Evolutionary conservation across 1,140 invertebrate genomes (phyloP).

Genomic region (Drosophila sulfurigaster): DNA sequence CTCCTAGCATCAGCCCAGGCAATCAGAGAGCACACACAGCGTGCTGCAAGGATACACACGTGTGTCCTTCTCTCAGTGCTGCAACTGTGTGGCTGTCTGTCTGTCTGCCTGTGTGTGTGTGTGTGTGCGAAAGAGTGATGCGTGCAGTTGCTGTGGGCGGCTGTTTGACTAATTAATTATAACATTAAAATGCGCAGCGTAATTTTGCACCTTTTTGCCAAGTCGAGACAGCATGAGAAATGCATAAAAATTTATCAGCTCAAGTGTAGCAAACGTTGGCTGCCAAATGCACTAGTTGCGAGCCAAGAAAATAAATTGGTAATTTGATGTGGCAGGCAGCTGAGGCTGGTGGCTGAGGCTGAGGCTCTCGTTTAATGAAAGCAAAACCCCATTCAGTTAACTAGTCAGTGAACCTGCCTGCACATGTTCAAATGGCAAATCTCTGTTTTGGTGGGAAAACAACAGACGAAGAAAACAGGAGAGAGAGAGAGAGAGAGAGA

Average conservation of each 20-base stretch:
- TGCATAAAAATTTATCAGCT: constrained; percentile 42
- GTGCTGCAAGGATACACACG: constrained; percentile 9
- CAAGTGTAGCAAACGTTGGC: constrained; percentile 12
- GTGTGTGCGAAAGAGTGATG: constrained; percentile 4
- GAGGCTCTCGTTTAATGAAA: constrained; percentile 56
- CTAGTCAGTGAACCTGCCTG: neutral
- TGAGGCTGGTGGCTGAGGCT: constrained; percentile 49
- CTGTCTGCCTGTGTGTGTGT: neutral
- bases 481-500: neutral
- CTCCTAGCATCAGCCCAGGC: constrained; percentile 23
- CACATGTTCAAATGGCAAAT: constrained; percentile 48
- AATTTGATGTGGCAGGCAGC: constrained; percentile 74
- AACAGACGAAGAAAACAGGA: neutral
- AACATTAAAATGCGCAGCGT: constrained; percentile 48
- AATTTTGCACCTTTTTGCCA: constrained; percentile 38
- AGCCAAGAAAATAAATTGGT: constrained; percentile 81
- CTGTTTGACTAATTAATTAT: constrained; percentile 50
- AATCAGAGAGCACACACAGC: constrained; percentile 61
- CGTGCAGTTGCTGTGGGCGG: constrained; percentile 6
- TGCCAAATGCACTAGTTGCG: constrained; percentile 45
- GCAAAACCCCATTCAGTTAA: constrained; percentile 8
- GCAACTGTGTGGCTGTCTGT: neutral
- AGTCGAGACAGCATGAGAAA: constrained; percentile 16
- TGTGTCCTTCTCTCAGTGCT: neutral
- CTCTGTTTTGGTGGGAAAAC: constrained; percentile 30